phyloP scores from a whole-genome alignment of 2,888 invertebrate species.

The Lasioglossum lativentre region DNA sequence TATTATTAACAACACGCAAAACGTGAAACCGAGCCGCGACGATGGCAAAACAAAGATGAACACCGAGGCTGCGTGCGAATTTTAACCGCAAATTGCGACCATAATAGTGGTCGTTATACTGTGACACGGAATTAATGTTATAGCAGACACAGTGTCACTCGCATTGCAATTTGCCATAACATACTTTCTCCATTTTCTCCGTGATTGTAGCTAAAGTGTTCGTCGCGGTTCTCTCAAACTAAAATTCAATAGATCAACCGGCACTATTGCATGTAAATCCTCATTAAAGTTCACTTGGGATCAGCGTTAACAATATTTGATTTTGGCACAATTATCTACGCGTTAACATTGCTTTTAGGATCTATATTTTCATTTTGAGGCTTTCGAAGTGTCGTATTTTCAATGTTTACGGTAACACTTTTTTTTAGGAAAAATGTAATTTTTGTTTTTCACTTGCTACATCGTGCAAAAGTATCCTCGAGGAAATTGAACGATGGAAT shows the following conservation, averaged over 20 bases:
- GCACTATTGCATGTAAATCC: neutral
- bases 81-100: slow-evolving; percentile 58
- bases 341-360: neutral
- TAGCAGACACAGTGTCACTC: slow-evolving; percentile 39
- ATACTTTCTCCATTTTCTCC: slow-evolving; percentile 24
- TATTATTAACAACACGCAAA: slow-evolving; percentile 49
- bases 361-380: too few species aligned
- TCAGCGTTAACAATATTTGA: neutral
- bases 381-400: too few species aligned
- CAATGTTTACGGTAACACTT: too few species aligned
- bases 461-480: too few species aligned
- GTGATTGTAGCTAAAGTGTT: slow-evolving; percentile 11
- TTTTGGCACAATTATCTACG: neutral
- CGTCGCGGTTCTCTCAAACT: neutral
- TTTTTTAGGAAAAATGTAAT: too few species aligned
- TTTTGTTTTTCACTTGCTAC: too few species aligned
- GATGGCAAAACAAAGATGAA: slow-evolving; percentile 54
- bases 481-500: too few species aligned
- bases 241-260: neutral
- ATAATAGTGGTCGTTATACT: slow-evolving; percentile 47
- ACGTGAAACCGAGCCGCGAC: slow-evolving; percentile 43
- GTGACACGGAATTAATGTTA: slow-evolving; percentile 51
- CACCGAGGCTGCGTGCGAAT: slow-evolving; percentile 43
- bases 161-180: slow-evolving; percentile 42
- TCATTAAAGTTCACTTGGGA: neutral